Conservation (phyloP, 2,888 invertebrate species). For the Pachycephus smyrnensis region DNA sequence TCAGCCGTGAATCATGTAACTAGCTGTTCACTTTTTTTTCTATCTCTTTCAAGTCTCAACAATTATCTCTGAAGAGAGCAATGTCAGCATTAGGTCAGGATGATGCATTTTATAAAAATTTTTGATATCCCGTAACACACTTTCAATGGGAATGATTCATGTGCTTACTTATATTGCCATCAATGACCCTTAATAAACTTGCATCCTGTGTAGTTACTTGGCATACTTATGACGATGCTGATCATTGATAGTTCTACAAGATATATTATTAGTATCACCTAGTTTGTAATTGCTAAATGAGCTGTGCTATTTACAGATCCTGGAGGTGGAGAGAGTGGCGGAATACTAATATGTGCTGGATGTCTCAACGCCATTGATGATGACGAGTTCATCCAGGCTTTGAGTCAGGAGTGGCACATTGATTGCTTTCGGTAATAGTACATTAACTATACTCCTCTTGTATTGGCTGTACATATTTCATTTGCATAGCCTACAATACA, state of each 20-base stretch:
- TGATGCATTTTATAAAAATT: background rate
- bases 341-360: constrained; percentile 73
- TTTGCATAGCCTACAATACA: background rate
- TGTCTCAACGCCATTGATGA: constrained; percentile 81
- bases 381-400: constrained; percentile 83
- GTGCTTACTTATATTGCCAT: background rate
- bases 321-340: constrained; percentile 50
- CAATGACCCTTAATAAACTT: constrained; percentile 5
- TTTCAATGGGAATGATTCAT: background rate
- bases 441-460: background rate
- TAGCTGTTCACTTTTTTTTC: background rate
- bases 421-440: constrained; percentile 83
- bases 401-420: constrained; percentile 89
- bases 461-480: background rate
- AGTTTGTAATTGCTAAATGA: background rate
- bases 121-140: background rate
- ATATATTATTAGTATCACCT: background rate
- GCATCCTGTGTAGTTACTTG: constrained; percentile 1
- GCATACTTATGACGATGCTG: background rate
- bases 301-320: constrained; percentile 45
- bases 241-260: background rate
- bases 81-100: background rate
- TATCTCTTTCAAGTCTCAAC: background rate
- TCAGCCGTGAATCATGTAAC: constrained; percentile 41
- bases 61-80: background rate